These are phyloP conservation scores for Lacerta agilis DNA, from an alignment of 2,797 vertebrate genomes.

Conservation along the genomic window DNA sequence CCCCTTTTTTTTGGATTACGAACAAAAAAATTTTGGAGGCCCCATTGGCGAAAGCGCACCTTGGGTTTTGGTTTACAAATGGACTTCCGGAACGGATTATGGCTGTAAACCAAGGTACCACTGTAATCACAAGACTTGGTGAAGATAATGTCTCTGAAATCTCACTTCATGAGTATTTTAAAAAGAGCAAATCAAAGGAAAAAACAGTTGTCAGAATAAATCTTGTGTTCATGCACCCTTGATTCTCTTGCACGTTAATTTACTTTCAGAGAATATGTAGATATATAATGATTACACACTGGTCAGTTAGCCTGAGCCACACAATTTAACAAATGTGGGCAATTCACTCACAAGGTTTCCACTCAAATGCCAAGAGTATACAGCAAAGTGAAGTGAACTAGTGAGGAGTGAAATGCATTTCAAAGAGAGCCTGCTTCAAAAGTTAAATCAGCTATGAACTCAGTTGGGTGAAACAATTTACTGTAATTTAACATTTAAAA, in stretches of 20 bases:
- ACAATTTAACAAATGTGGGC: not conserved
- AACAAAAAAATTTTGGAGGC: no score
- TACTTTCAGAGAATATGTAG: not conserved
- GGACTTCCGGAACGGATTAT: no score
- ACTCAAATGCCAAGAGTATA: not conserved
- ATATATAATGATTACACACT: not conserved
- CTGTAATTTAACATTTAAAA: not conserved
- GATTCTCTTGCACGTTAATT: not conserved
- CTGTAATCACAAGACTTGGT: no score
- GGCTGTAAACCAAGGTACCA: no score
- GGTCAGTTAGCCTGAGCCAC: not conserved
- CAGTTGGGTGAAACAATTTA: constrained; percentile 25
- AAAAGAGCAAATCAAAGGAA: no score
- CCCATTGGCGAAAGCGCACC: no score
- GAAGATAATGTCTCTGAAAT: not conserved
- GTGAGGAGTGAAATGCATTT: not conserved
- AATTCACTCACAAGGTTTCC: constrained; percentile 11
- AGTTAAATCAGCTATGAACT: constrained; percentile 34
- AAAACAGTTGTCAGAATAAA: no score
- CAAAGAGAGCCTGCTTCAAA: not conserved
- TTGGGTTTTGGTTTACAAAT: no score
- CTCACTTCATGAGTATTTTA: not conserved
- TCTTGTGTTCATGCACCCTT: not conserved
- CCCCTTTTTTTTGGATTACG: no score
- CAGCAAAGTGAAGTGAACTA: not conserved